Evolutionary conservation across 92 coral and sea anemone genomes (phyloP).

Genomic region (Phymanthus crucifer): DNA sequence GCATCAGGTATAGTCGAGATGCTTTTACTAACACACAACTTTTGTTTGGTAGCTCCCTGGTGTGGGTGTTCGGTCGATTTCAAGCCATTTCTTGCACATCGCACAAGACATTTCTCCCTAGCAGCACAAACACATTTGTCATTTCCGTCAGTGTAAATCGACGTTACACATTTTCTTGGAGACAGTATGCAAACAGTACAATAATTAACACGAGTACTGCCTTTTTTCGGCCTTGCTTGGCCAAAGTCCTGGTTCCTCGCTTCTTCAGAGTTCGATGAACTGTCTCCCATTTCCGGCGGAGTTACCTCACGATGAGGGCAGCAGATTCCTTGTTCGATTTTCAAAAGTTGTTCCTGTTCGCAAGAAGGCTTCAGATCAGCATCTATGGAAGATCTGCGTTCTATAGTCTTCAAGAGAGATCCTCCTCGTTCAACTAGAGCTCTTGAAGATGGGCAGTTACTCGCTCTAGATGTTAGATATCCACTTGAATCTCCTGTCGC

Average conservation of each 20-base stretch:
- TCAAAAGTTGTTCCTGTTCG: slow-evolving; percentile 25
- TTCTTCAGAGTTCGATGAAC: slow-evolving; percentile 23
- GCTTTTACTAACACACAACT: background rate
- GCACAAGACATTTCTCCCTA: background rate
- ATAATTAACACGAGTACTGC: background rate
- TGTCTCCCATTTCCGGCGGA: slow-evolving; percentile 2
- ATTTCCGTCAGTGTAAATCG: background rate
- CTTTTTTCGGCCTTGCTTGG: background rate
- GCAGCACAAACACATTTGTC: background rate
- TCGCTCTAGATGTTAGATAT: slow-evolving; percentile 34
- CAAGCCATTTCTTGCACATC: background rate
- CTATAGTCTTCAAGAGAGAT: background rate
- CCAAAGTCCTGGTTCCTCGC: background rate
- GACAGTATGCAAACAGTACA: background rate
- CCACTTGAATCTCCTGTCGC: slow-evolving; percentile 47
- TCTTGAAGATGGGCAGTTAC: slow-evolving; percentile 32
- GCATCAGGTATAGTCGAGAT: background rate
- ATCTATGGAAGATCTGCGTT: background rate
- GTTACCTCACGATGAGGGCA: slow-evolving; percentile 7
- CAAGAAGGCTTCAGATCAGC: slow-evolving; percentile 2
- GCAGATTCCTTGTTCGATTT: slow-evolving; percentile 26
- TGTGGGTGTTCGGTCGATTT: background rate
- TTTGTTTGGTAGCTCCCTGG: background rate
- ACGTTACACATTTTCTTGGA: background rate
- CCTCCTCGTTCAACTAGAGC: slow-evolving; percentile 21